A percentile compares a stretch with the other conserved stretches of the same genome.
Conservation (phyloP, 1,140 invertebrate species). For the Drosophila guanche region DNA sequence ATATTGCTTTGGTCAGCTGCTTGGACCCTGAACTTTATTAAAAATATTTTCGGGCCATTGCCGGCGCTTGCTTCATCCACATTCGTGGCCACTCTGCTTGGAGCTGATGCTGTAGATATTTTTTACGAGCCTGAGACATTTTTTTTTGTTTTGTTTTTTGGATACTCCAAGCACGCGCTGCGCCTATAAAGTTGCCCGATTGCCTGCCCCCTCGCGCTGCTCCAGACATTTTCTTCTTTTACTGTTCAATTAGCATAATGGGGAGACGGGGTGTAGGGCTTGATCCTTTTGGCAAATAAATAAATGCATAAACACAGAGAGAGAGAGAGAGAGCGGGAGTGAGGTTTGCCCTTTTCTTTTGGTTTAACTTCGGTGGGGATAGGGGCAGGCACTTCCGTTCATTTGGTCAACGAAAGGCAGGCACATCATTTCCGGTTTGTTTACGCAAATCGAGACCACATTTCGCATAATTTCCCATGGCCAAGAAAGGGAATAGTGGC, state of each 20-base stretch:
- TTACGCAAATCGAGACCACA: slow-evolving; percentile 79
- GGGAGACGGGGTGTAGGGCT: slow-evolving; percentile 43
- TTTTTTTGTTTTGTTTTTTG: slow-evolving; percentile 24
- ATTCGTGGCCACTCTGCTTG: not conserved
- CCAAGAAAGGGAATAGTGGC: slow-evolving; percentile 26
- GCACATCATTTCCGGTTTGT: slow-evolving; percentile 82
- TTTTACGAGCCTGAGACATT: no score
- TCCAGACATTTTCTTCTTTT: slow-evolving; percentile 51
- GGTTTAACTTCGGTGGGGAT: not conserved
- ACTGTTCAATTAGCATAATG: slow-evolving; percentile 83
- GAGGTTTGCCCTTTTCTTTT: slow-evolving; percentile 28
- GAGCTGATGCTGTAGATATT: no score
- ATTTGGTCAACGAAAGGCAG: slow-evolving; percentile 71
- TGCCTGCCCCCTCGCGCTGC: slow-evolving; percentile 15
- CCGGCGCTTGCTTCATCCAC: not conserved
- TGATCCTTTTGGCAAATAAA: slow-evolving; percentile 83
- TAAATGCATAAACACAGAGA: slow-evolving; percentile 68
- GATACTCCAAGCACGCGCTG: slow-evolving; percentile 62
- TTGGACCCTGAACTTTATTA: slow-evolving; percentile 76
- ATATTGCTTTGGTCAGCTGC: slow-evolving; percentile 74
- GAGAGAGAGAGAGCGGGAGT: not conserved
- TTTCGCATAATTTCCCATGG: slow-evolving; percentile 83
- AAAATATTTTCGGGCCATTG: slow-evolving; percentile 70
- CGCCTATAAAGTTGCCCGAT: slow-evolving; percentile 69
- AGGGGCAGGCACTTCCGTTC: slow-evolving; percentile 29